Evolutionary conservation across 2,113 vertebrate species (phyloP).

Genomic region (Phylloscopus whistleri): DNA sequence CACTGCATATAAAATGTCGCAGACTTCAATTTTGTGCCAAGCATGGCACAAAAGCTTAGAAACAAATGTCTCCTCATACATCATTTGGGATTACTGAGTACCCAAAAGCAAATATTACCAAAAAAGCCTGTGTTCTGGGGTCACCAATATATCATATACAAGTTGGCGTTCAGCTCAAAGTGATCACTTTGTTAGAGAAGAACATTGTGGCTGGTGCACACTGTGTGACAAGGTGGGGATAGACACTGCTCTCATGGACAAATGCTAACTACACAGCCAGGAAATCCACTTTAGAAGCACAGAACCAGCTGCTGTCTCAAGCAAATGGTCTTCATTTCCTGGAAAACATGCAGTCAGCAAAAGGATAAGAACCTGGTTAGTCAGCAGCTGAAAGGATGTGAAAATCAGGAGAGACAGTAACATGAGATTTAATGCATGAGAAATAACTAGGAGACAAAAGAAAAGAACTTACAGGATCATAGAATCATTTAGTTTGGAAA

Average conservation of each 20-base stretch:
- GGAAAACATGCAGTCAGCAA: not conserved
- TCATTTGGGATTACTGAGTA: not conserved
- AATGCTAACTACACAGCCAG: not conserved
- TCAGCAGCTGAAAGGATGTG: not conserved
- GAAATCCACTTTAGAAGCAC: not conserved
- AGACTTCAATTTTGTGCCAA: constrained; percentile 16
- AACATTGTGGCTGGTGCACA: not conserved
- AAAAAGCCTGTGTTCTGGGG: not conserved
- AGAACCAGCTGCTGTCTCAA: not conserved
- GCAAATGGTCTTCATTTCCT: constrained; percentile 39
- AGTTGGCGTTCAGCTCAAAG: not conserved
- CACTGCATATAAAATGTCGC: constrained; percentile 29
- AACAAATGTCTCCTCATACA: constrained; percentile 26
- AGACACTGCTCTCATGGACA: not conserved
- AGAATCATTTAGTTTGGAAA: not conserved
- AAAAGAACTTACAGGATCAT: not conserved
- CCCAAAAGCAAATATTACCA: not conserved
- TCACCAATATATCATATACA: not conserved
- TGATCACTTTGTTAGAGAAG: not conserved
- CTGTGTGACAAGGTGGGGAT: not conserved
- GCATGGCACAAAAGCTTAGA: not conserved
- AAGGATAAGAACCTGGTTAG: not conserved
- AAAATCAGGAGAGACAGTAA: not conserved
- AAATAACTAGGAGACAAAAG: not conserved
- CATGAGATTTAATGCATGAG: not conserved